These are phyloP conservation scores for Gulo gulo DNA, from an alignment of 2,113 vertebrate genomes.

Conservation along the genomic window DNA sequence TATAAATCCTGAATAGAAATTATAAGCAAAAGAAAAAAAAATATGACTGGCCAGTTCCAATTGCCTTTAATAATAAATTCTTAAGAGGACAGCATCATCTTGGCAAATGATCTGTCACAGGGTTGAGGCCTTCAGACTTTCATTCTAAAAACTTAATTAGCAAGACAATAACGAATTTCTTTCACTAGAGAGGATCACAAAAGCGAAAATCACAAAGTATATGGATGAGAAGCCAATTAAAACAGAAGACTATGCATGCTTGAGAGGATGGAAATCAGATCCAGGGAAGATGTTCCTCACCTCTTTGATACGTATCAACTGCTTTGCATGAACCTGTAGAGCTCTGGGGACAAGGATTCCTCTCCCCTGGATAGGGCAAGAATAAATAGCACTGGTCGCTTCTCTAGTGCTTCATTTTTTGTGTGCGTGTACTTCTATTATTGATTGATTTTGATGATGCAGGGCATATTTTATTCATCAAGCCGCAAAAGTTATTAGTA, in stretches of 20 bases:
- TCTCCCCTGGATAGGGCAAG: fast-evolving
- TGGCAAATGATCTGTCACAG: not conserved
- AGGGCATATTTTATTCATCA: not conserved
- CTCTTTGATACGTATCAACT: not conserved
- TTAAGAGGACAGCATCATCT: not conserved
- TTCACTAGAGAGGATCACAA: not conserved
- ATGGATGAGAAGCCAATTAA: not conserved
- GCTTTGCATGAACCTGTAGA: not conserved
- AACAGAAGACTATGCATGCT: not conserved
- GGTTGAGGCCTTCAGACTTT: not conserved
- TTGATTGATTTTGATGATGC: not conserved
- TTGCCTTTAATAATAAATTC: not conserved
- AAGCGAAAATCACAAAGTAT: not conserved
- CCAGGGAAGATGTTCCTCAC: not conserved
- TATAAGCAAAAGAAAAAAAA: not conserved
- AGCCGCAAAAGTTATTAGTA: not conserved
- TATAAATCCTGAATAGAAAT: not conserved
- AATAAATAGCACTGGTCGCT: fast-evolving
- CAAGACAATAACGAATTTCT: not conserved
- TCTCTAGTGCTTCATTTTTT: not conserved
- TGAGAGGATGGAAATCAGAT: not conserved
- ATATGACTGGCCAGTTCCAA: not conserved
- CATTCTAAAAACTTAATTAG: not conserved
- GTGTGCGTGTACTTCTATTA: not conserved
- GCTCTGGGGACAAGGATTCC: not conserved